These are phyloP conservation scores for Campoplex nolae DNA, from an alignment of 2,888 invertebrate species.

Conservation along the genomic window DNA sequence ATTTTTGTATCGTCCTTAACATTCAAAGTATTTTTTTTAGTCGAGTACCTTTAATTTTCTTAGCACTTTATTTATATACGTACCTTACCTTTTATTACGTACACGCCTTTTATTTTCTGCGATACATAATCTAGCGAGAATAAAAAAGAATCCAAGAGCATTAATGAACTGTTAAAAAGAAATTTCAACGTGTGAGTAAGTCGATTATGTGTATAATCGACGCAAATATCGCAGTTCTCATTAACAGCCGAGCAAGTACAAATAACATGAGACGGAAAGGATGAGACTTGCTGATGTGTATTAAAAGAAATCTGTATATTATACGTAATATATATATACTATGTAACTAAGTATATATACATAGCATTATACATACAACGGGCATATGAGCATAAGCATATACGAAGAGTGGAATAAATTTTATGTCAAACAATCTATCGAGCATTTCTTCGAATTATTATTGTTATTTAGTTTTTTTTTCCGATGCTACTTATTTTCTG, in stretches of 20 bases:
- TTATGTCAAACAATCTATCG: conserved; percentile 68
- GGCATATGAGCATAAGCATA: conserved; percentile 54
- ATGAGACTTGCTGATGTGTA: conserved; percentile 54
- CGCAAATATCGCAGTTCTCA: neutral
- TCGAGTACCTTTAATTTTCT: conserved; percentile 48
- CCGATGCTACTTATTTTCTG: conserved; percentile 9
- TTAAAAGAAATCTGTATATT: conserved; percentile 70
- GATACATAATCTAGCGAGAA: neutral
- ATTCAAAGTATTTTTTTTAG: conserved; percentile 56
- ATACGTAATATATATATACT: conserved; percentile 20
- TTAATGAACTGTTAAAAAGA: neutral
- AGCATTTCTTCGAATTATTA: conserved; percentile 57
- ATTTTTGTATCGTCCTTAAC: conserved; percentile 36
- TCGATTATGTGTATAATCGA: conserved; percentile 33
- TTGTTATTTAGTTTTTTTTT: conserved; percentile 5
- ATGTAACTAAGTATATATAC: conserved; percentile 36
- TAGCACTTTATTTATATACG: conserved; percentile 56
- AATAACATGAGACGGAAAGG: neutral
- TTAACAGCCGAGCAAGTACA: neutral
- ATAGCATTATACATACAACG: conserved; percentile 65
- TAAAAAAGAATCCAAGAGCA: neutral
- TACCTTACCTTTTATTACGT: conserved; percentile 32
- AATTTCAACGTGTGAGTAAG: neutral
- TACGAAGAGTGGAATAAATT: conserved; percentile 70
- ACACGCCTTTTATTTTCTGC: conserved; percentile 5